Conservation (phyloP, 2,888 invertebrate genomes). For the Eretmocerus hayati region DNA sequence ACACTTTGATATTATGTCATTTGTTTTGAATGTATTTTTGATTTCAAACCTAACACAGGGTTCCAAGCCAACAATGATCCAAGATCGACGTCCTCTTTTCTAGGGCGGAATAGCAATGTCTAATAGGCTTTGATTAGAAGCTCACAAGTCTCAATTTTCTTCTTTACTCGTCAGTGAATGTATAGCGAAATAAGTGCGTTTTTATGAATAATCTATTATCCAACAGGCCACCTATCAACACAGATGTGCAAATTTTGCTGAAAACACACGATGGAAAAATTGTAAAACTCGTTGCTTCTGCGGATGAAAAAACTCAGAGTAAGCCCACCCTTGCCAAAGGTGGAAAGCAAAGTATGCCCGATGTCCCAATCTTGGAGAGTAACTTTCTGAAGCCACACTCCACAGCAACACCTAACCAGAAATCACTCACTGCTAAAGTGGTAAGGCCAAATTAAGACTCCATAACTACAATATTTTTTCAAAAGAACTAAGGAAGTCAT, state of each 20-base stretch:
- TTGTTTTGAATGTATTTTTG: too few species aligned
- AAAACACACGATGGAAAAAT: slow-evolving; percentile 52
- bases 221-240: slow-evolving; percentile 37
- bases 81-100: too few species aligned
- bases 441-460: too few species aligned
- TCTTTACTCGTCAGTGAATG: too few species aligned
- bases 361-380: slow-evolving; percentile 1
- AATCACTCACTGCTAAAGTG: slow-evolving; percentile 40
- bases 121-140: too few species aligned
- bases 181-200: too few species aligned
- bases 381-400: not conserved
- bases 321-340: slow-evolving; percentile 23
- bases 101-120: too few species aligned
- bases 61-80: too few species aligned
- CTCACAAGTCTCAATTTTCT: too few species aligned
- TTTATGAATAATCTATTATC: not conserved
- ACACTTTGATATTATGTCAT: too few species aligned
- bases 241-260: slow-evolving; percentile 48
- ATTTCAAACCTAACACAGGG: too few species aligned
- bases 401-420: slow-evolving; percentile 15
- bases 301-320: slow-evolving; percentile 28
- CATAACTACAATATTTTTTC: not conserved
- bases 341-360: slow-evolving; percentile 16
- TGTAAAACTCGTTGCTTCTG: slow-evolving; percentile 46
- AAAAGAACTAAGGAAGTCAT: too few species aligned